Evolutionary conservation across 2,888 invertebrate species (phyloP), one percentile per base, ranked within the genome.

Genomic region (Ormyrus thymus): DNA sequence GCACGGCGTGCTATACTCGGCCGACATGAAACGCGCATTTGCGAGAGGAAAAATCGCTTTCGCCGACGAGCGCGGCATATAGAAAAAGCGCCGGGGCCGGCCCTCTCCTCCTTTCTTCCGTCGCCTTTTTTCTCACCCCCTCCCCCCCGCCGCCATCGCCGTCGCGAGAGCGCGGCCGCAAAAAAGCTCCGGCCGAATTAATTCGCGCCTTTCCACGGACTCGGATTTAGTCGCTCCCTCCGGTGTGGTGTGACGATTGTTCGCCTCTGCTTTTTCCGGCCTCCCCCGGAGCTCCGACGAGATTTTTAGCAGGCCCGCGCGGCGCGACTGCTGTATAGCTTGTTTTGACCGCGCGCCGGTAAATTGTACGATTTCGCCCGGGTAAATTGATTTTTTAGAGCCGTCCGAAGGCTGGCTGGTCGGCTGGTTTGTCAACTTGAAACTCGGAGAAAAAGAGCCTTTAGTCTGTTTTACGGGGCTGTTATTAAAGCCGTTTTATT

Each of bases 11-110:
- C 56, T 15, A 11, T 50, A 13, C 13, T 55, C 43, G 6, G 45
- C 45, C 43, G 61, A 68, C 75, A 76, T 55, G 75, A 55, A 76
- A 76, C 11, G 61, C 68, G 46, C 68, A 62, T 76, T 76, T 69
- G 48, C 58, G 59, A n/a, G 29, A 2, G 46, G 15, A 75, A 76
- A 76, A 68, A 76, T 69, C 61, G 68, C n/a, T 59, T 11, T 62
- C 6, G 58, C 29, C n/a, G 53, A 53, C 55, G 50, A n/a, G 46
- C 55, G 11, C 53, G 29, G 13, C 55, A 6, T 43, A 1, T 6
- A 7, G 13, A 13, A 62, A 62, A 62, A 48, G 9, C 43, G 3
- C 51, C 29, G 29, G 4, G 29, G 29, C 29, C 29, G 29, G 29
- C 29, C 29, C 15, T 58, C 50, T 13, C 43, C 3, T 29, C 7